phyloP scores from a whole-genome alignment of 2,797 vertebrate species.

The Scarus forsteni region DNA sequence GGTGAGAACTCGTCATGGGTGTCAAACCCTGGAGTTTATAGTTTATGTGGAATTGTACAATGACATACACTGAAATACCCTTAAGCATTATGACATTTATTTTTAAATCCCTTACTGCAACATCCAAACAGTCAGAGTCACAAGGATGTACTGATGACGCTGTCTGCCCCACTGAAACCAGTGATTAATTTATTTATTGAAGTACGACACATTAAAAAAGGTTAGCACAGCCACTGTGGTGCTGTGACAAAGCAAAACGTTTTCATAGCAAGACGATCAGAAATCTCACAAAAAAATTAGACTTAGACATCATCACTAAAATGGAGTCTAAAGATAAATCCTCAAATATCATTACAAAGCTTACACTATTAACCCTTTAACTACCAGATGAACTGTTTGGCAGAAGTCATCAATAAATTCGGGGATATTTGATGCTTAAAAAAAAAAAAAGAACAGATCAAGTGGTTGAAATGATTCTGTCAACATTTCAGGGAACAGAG shows the following conservation, averaged over 20 bases:
- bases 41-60: neutral
- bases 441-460: no score
- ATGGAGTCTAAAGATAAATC: no score
- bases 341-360: no score
- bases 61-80: neutral
- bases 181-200: neutral
- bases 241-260: neutral
- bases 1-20: neutral
- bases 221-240: no score
- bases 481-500: no score
- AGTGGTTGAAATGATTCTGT: no score
- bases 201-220: neutral
- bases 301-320: no score
- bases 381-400: no score
- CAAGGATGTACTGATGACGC: neutral
- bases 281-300: no score
- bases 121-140: neutral
- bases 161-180: slow-evolving; percentile 23
- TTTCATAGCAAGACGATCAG: neutral
- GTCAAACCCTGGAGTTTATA: neutral
- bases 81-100: slow-evolving; percentile 17
- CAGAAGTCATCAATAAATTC: no score
- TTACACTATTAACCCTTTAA: no score
- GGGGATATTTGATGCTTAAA: no score
- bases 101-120: neutral